Evolutionary conservation across 2,113 vertebrate species (phyloP).

Genomic region (Platycercus adscitus): DNA sequence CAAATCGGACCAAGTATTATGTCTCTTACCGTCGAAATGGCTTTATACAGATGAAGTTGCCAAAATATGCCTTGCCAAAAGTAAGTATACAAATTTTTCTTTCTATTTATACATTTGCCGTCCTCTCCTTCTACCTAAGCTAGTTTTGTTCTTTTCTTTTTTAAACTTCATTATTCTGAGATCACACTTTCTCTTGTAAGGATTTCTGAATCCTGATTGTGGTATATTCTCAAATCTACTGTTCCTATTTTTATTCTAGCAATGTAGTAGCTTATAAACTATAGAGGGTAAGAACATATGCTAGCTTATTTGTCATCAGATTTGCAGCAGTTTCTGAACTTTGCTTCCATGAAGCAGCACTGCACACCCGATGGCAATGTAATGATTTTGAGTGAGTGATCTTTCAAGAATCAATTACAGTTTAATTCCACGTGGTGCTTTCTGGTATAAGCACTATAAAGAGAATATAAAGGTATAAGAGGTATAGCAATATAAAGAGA

Average conservation of each 20-base stretch:
- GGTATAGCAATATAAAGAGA: not conserved
- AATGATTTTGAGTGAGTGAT: not conserved
- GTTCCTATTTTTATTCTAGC: not conserved
- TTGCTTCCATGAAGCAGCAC: not conserved
- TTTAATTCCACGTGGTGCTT: not conserved
- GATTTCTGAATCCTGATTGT: not conserved
- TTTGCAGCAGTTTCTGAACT: not conserved
- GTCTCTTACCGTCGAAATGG: constrained; percentile 87
- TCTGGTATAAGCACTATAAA: not conserved
- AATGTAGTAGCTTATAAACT: not conserved
- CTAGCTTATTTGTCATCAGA: not conserved
- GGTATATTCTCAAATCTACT: not conserved
- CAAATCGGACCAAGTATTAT: constrained; percentile 89
- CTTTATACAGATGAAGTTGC: constrained; percentile 92
- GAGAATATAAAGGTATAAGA: no score
- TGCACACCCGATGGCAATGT: not conserved
- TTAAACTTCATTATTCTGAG: not conserved
- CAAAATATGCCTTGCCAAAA: constrained; percentile 93
- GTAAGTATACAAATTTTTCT: constrained; percentile 66
- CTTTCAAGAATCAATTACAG: not conserved
- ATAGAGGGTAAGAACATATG: not conserved
- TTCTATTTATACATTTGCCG: not conserved
- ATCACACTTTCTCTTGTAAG: not conserved
- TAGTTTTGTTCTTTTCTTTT: not conserved
- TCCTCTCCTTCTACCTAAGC: not conserved